These are phyloP conservation scores for Nezara viridula DNA, from an alignment of 2,888 invertebrate species.

Conservation along the genomic window DNA sequence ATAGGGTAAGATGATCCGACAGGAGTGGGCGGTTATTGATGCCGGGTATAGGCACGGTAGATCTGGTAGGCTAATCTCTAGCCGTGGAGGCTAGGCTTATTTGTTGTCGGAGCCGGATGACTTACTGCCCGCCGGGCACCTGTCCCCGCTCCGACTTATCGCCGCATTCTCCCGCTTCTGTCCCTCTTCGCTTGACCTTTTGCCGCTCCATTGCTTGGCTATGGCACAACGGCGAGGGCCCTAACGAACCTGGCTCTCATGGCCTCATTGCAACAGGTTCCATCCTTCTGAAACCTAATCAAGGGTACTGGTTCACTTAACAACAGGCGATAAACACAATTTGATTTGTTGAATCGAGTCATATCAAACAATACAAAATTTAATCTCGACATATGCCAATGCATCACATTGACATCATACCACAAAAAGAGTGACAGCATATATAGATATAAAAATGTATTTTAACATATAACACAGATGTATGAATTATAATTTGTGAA, in stretches of 20 bases:
- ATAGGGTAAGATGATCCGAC: conserved; percentile 40
- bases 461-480: too few species aligned
- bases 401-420: too few species aligned
- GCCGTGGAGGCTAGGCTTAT: conserved; percentile 17
- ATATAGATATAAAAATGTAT: too few species aligned
- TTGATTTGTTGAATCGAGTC: neutral
- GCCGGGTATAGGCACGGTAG: neutral
- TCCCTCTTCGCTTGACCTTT: conserved; percentile 35
- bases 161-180: conserved; percentile 49
- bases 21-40: conserved; percentile 44
- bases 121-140: conserved; percentile 25
- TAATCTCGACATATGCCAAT: too few species aligned
- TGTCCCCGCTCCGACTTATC: conserved; percentile 28
- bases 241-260: neutral
- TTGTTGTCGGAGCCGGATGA: conserved; percentile 8
- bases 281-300: neutral
- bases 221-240: neutral
- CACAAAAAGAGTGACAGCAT: too few species aligned
- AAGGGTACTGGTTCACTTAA: neutral
- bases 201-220: neutral
- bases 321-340: neutral
- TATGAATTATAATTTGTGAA: too few species aligned
- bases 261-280: neutral
- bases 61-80: conserved; percentile 49
- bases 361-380: too few species aligned